Percentiles rank a stretch among this genome's conserved stretches.
phyloP scores from a whole-genome alignment of 2,113 vertebrate genomes.

The Elachura formosa region DNA sequence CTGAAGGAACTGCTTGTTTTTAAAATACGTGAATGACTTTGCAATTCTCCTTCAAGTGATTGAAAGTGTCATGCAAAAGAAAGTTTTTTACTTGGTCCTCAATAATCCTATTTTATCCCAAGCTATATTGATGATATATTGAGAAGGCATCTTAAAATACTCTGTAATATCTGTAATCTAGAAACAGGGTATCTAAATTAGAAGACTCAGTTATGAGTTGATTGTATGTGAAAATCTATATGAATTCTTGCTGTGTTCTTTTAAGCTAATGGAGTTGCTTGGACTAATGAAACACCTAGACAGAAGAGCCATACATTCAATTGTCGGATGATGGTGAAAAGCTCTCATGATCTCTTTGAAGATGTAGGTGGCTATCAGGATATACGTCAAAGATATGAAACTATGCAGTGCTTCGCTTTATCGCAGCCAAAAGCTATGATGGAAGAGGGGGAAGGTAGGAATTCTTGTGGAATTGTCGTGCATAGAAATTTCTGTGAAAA shows the following conservation, averaged over 20 bases:
- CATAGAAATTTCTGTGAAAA: not conserved
- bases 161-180: not conserved
- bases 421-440: slow-evolving; percentile 96
- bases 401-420: slow-evolving; percentile 97
- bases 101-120: not conserved
- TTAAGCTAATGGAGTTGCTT: slow-evolving; percentile 85
- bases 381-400: slow-evolving; percentile 84
- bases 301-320: slow-evolving; percentile 97
- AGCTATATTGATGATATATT: not conserved
- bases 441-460: slow-evolving; percentile 95
- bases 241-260: not conserved
- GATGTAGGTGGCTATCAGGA: slow-evolving; percentile 75
- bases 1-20: not conserved
- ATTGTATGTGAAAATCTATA: not conserved
- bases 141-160: not conserved
- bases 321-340: slow-evolving; percentile 93
- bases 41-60: not conserved
- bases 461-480: not conserved
- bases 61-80: not conserved
- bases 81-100: not conserved
- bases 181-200: not conserved
- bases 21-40: not conserved
- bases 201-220: not conserved
- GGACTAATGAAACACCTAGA: slow-evolving; percentile 85
- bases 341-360: slow-evolving; percentile 76